phyloP scores from a whole-genome alignment of 2,888 invertebrate genomes.

The Standfussiana lucernea region DNA sequence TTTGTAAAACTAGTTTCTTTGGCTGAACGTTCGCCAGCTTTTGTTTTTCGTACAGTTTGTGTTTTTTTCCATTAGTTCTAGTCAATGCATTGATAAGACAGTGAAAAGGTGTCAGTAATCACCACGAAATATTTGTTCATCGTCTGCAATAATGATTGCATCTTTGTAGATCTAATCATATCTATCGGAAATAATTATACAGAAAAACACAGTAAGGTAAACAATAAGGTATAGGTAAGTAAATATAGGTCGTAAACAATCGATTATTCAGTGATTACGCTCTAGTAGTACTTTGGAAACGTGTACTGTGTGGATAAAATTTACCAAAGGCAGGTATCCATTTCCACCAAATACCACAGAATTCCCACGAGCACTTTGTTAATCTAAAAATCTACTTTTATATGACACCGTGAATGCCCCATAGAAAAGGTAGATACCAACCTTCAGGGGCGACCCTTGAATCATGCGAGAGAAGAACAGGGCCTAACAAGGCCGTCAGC shows the following conservation, averaged over 20 bases:
- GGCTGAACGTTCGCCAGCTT: background rate
- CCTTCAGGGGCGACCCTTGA: conserved; percentile 83
- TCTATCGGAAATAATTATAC: background rate
- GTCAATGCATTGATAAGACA: conserved; percentile 21
- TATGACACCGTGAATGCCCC: conserved; percentile 36
- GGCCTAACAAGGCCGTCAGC: conserved; percentile 84
- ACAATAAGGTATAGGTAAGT: no score
- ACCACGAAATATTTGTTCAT: background rate
- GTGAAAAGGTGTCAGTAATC: background rate
- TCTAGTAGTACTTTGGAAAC: background rate
- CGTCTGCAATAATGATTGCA: conserved; percentile 8
- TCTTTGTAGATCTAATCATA: background rate
- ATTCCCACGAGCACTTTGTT: conserved; percentile 27
- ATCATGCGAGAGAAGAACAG: conserved; percentile 83
- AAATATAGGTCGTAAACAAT: background rate
- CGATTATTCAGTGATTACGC: background rate
- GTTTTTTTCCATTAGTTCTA: background rate
- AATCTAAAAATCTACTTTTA: conserved; percentile 45
- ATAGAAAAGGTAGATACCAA: conserved; percentile 71
- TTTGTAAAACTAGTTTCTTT: background rate
- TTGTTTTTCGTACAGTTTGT: background rate
- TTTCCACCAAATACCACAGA: background rate
- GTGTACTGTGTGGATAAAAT: background rate
- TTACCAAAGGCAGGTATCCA: background rate
- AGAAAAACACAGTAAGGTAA: background rate